phyloP scores from a whole-genome alignment of 2,888 invertebrate genomes.

The Polydrusus cervinus region DNA sequence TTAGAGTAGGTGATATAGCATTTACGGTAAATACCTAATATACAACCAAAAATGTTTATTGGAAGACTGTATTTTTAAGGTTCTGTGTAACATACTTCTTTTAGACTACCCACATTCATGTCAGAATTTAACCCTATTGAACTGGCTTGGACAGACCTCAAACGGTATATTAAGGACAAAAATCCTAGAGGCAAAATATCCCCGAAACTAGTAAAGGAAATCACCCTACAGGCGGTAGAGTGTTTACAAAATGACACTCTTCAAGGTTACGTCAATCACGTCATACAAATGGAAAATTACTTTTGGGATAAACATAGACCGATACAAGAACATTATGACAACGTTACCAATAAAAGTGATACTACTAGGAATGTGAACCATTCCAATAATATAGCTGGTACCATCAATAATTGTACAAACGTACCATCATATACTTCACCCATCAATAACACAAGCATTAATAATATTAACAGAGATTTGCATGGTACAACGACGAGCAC shows the following conservation, averaged over 20 bases:
- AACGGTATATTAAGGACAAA: constrained; percentile 27
- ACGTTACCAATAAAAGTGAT: constrained; percentile 16
- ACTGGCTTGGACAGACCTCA: constrained; percentile 33
- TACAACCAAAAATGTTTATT: too few relatives aligned
- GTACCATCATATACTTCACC: neutral
- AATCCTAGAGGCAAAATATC: constrained; percentile 7
- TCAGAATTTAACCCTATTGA: constrained; percentile 36
- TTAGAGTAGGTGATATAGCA: too few relatives aligned
- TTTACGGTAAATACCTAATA: too few relatives aligned
- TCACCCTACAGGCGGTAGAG: constrained; percentile 21
- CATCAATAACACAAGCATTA: neutral
- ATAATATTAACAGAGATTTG: neutral
- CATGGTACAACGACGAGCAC: neutral
- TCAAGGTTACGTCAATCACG: constrained; percentile 35
- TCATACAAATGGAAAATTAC: constrained; percentile 39
- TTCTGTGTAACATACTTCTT: neutral
- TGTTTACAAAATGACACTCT: constrained; percentile 19
- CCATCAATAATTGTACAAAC: neutral
- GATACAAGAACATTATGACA: constrained; percentile 26
- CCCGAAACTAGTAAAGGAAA: constrained; percentile 10
- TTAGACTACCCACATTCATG: constrained; percentile 24
- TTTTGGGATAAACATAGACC: constrained; percentile 20
- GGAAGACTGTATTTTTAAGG: too few relatives aligned
- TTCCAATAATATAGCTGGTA: neutral
- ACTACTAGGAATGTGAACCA: neutral